Base-by-base conservation (phyloP, 2,113 vertebrate species). In the Nasalis larvatus region DNA sequence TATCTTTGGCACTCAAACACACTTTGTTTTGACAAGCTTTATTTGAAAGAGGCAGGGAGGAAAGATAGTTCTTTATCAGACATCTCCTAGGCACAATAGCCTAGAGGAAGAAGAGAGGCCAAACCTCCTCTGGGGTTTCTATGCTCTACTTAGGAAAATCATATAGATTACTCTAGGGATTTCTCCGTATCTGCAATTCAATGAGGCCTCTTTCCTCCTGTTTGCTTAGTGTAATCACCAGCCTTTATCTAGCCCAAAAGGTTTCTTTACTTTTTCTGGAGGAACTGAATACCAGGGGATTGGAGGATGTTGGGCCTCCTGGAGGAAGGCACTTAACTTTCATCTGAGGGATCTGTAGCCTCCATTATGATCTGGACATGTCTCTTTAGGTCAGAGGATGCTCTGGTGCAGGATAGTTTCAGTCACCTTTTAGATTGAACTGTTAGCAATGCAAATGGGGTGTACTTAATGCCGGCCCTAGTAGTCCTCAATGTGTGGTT, bases 51-150 rank as follows among this genome's bases (percentile, higher is more conserved):
- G 58, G 40, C 45, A 82, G 71, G 81, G 90, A 94, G 89, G 93
- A 95, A 73, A 96, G 71, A 81, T 35, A 76, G 83, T 78, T 96
- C 63, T 63, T 97, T 93, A 81, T 94, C 68, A 86, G 91, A 96
- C 13, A 52, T 85, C 54, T 97, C 76, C 35, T 81, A 66, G 93
- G 63, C 85, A 88, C 63, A 37, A 12, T 88, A 83, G 32, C 30
- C 14, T 56, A 27, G 45, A 56, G 52, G 13, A 23, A 94, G 56
- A 91, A 88, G 71, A 95, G 54, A 92, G 76, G 25, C 42, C 47
- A 92, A 71, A 85, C 23, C 23, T 96, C 42, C 45, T 42, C 69
- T 58, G 88, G 40, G 35, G 17, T 88, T 95, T 92, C 84, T 95
- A 35, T 76, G 63, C 3, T 25, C 63, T 87, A 52, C 1, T 60